Evolutionary conservation across 2,888 invertebrate species (phyloP), one percentile per base, ranked within the genome.

Genomic region (Trilocha varians): DNA sequence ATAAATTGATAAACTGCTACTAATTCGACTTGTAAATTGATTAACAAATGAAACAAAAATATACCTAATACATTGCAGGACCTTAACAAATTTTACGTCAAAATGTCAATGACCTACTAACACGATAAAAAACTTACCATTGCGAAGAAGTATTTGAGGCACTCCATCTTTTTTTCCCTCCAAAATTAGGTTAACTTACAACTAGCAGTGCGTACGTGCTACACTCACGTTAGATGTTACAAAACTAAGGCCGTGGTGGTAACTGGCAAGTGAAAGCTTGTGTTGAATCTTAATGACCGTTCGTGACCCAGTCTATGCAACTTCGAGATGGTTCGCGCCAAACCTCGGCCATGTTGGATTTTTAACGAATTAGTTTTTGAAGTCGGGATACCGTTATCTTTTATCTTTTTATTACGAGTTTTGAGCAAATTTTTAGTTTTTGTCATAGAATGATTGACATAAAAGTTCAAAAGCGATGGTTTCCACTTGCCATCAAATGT

Each of bases 211-310:
- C 15, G 39, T 18, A 41, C 46, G 59, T 47, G 46, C 46, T 45
- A 36, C 36, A 18, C 16, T 11, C 36, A 14, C 37, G n/a, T 39
- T 32, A 5, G 13, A 17, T 14, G 32, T 41, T 40, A 32, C 39
- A 47, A 47, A 50, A 58, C 55, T 54, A 47, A 17, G 42, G 48
- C 49, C 47, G 52, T 44, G 54, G 50, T 52, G 49, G 53, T 48
- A 52, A 59, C 49, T 51, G 49, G 53, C 47, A 52, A 59, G 57
- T 41, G 65, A 59, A 62, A 60, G 57, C 47, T 42, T 39, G 48
- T 38, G 40, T 42, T 43, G 74, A 68, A 74, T 75, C 53, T 59
- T 76, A 72, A 73, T 66, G 66, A 63, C 49, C 55, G 41, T 48
- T 47, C 43, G 58, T 59, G 55, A 55, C 59, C 56, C 53, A 59